Percentiles rank a stretch among this genome's conserved stretches.
These are phyloP conservation scores for Anoplopoma fimbria DNA, from an alignment of 2,113 vertebrate species.

Conservation along the genomic window DNA sequence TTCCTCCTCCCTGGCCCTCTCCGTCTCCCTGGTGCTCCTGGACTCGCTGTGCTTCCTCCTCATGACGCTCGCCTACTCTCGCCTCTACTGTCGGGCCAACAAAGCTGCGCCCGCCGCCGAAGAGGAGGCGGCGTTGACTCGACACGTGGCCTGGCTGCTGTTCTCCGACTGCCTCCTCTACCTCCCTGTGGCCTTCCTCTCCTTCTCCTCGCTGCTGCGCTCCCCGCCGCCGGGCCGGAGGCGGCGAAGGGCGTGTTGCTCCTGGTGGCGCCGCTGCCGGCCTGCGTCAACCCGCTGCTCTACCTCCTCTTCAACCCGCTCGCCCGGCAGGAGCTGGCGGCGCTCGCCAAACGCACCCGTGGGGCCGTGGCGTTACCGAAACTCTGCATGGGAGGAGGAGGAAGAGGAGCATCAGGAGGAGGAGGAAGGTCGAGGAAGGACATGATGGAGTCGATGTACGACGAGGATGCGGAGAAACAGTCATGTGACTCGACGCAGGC, in stretches of 20 bases:
- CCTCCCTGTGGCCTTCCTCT: slow-evolving; percentile 93
- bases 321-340: slow-evolving; percentile 90
- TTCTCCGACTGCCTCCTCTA: slow-evolving; percentile 94
- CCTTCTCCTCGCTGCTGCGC: slow-evolving; percentile 91
- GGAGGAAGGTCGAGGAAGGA: slow-evolving; percentile 58
- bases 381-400: slow-evolving; percentile 69
- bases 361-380: slow-evolving; percentile 67
- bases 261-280: slow-evolving; percentile 90
- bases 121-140: slow-evolving; percentile 89
- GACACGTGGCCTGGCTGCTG: slow-evolving; percentile 92
- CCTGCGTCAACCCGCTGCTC: slow-evolving; percentile 94
- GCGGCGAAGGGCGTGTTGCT: slow-evolving; percentile 90
- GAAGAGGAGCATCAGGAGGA: slow-evolving; percentile 3
- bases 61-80: slow-evolving; percentile 91
- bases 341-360: slow-evolving; percentile 82
- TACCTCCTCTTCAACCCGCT: slow-evolving; percentile 94
- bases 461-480: slow-evolving; percentile 93
- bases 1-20: slow-evolving; percentile 84
- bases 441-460: slow-evolving; percentile 68
- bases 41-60: slow-evolving; percentile 91
- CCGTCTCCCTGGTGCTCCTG: slow-evolving; percentile 90
- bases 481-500: slow-evolving; percentile 95
- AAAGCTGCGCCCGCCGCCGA: slow-evolving; percentile 67
- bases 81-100: slow-evolving; percentile 86
- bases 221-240: slow-evolving; percentile 88